These are phyloP conservation scores for Caiman crocodilus DNA, from an alignment of 2,797 vertebrate species.

Conservation along the genomic window DNA sequence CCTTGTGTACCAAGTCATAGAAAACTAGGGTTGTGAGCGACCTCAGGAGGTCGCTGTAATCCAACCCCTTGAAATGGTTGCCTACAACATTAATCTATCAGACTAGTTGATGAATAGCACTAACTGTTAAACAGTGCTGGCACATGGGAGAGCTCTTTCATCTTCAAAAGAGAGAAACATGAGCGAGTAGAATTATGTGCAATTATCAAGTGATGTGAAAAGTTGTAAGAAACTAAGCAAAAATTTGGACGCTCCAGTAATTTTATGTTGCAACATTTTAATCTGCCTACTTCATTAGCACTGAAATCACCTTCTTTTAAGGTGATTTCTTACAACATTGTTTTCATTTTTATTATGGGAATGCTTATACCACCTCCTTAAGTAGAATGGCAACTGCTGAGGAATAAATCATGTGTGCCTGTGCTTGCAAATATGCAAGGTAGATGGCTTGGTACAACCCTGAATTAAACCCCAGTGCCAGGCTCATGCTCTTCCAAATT, in stretches of 20 bases:
- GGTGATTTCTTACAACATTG: too few relatives aligned
- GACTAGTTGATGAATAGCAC: background rate
- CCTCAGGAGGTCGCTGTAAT: too few relatives aligned
- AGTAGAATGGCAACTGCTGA: too few relatives aligned
- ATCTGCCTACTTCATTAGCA: background rate
- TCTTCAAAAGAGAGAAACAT: rapidly evolving
- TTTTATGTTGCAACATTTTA: background rate
- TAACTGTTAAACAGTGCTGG: background rate
- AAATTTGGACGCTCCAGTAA: background rate
- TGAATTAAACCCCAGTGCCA: too few relatives aligned
- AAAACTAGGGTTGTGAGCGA: too few relatives aligned
- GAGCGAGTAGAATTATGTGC: background rate
- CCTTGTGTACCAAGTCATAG: rapidly evolving
- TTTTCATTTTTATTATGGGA: background rate
- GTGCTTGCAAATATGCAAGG: too few relatives aligned
- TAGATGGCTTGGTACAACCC: too few relatives aligned
- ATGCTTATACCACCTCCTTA: too few relatives aligned
- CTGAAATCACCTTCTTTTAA: background rate
- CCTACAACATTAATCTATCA: background rate
- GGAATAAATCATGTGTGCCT: too few relatives aligned
- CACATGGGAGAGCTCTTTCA: rapidly evolving
- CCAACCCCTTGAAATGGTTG: too few relatives aligned
- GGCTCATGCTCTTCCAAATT: too few relatives aligned
- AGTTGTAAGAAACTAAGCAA: background rate
- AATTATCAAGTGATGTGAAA: background rate